These are phyloP conservation scores for Stigmatopora nigra DNA, from an alignment of 2,113 vertebrate species.

Conservation along the genomic window DNA sequence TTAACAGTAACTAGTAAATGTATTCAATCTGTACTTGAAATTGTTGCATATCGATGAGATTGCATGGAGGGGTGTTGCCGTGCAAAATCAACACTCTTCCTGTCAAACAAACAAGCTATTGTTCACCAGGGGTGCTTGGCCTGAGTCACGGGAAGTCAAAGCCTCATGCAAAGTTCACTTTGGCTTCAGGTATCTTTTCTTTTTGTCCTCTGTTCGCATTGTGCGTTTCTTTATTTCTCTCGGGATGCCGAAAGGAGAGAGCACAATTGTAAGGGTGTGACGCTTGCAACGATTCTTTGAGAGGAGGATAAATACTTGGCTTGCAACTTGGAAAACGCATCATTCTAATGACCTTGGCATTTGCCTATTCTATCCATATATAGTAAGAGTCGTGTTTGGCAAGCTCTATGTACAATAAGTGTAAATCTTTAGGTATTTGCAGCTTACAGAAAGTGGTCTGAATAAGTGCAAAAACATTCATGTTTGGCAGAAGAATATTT, in stretches of 20 bases:
- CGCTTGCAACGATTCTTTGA: not conserved
- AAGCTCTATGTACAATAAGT: constrained; percentile 3
- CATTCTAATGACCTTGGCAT: not conserved
- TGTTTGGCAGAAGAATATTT: constrained; percentile 39
- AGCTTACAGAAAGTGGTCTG: constrained; percentile 33
- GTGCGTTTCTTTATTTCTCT: constrained; percentile 7
- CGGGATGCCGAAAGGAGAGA: constrained; percentile 14
- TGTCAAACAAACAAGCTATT: constrained; percentile 53
- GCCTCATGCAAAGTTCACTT: constrained; percentile 15
- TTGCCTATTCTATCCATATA: constrained; percentile 20
- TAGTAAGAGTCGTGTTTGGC: not conserved
- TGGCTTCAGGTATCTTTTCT: constrained; percentile 1
- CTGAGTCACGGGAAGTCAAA: constrained; percentile 53
- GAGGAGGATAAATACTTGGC: not conserved
- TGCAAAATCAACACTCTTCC: constrained; percentile 6
- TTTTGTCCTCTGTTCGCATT: not conserved
- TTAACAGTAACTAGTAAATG: not conserved
- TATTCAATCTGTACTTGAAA: not conserved
- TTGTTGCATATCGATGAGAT: not conserved
- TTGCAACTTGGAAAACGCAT: not conserved
- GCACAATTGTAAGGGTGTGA: constrained; percentile 29
- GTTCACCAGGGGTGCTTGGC: constrained; percentile 14
- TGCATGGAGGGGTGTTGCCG: constrained; percentile 6
- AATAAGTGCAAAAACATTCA: constrained; percentile 17
- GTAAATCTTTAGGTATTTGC: constrained; percentile 8